These are phyloP conservation scores for Camponotus vicinus DNA, from an alignment of 1,140 invertebrate species.

Conservation along the genomic window DNA sequence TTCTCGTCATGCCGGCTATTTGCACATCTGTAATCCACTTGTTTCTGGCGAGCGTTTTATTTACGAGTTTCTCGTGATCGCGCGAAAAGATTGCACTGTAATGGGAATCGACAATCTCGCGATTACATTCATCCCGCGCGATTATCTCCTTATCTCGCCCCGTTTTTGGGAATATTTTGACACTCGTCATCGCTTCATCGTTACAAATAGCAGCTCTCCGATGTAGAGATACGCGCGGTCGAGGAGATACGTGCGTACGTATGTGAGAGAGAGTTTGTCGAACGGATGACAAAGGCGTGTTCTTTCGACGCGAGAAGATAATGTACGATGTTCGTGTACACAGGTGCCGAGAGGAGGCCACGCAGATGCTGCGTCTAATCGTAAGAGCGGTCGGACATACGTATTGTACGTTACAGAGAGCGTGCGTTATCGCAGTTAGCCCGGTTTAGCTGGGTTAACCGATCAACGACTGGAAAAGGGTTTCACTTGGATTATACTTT, in stretches of 20 bases:
- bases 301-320: conserved; percentile 78
- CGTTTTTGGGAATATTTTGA: conserved; percentile 46
- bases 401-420: conserved; percentile 11
- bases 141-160: conserved; percentile 31
- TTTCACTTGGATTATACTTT: conserved; percentile 35
- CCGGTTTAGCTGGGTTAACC: background rate
- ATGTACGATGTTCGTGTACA: conserved; percentile 80
- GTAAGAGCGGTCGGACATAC: conserved; percentile 52
- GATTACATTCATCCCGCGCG: conserved; percentile 39
- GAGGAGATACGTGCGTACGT: conserved; percentile 57
- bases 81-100: conserved; percentile 6
- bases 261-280: conserved; percentile 70
- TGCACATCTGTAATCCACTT: conserved; percentile 65
- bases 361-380: conserved; percentile 82
- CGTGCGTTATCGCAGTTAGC: conserved; percentile 29
- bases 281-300: conserved; percentile 80
- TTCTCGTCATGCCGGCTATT: conserved; percentile 18
- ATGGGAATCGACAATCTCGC: background rate
- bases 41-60: conserved; percentile 22
- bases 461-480: background rate
- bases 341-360: conserved; percentile 78
- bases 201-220: conserved; percentile 48
- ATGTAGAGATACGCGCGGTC: conserved; percentile 59
- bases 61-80: background rate
- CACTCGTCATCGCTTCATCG: background rate